These are phyloP conservation scores for Thymallus thymallus DNA, from an alignment of 2,113 vertebrate genomes.

Conservation along the genomic window DNA sequence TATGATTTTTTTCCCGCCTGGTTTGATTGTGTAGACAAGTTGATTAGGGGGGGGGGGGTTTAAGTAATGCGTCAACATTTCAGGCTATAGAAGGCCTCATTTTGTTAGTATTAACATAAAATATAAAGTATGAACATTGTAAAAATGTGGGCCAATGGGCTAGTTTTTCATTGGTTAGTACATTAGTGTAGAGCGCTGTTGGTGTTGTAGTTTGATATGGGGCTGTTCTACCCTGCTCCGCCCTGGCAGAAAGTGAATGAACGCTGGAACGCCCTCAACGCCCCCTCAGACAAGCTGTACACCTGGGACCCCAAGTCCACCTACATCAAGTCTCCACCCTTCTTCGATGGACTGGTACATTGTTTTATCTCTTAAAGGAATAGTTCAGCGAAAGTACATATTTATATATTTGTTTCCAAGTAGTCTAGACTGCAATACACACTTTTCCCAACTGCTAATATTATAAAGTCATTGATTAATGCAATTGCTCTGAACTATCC, in stretches of 20 bases:
- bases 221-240: constrained; percentile 10
- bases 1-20: neutral
- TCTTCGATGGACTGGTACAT: constrained; percentile 90
- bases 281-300: constrained; percentile 87
- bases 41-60: neutral
- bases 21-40: neutral
- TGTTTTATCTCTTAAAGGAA: too few relatives aligned
- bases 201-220: neutral
- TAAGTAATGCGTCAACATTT: too few relatives aligned
- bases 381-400: too few relatives aligned
- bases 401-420: too few relatives aligned
- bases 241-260: constrained; percentile 86
- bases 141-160: too few relatives aligned
- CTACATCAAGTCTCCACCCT: constrained; percentile 96
- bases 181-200: neutral
- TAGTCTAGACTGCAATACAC: too few relatives aligned
- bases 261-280: constrained; percentile 88
- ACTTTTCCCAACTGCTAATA: too few relatives aligned
- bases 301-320: constrained; percentile 91
- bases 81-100: too few relatives aligned
- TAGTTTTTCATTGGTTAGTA: too few relatives aligned
- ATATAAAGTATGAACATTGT: too few relatives aligned
- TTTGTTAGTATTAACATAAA: too few relatives aligned
- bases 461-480: neutral
- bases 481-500: neutral